Evolutionary conservation across 2,797 vertebrate genomes (phyloP), one percentile per base, ranked within the genome.

Genomic region (Gymnoscopelus braueri): DNA sequence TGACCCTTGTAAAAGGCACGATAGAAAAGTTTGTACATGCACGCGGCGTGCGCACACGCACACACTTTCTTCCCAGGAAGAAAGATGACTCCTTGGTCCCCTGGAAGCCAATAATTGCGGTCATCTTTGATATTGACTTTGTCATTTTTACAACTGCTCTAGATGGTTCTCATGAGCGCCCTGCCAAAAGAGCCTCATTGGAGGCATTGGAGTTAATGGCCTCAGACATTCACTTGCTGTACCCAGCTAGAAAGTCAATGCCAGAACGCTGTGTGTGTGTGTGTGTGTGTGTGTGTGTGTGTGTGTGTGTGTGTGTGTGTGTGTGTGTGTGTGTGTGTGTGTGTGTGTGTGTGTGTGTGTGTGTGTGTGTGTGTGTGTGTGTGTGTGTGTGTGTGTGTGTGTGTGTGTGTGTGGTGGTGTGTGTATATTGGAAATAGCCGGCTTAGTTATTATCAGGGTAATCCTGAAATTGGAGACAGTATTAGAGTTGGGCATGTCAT

Each of bases 401-500:
- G 11, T 29, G 19, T 29, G 15, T 15, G 10, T 39, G 49, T 32
- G 62, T 15, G 14, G 67, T 82, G 75, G 66, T 67, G 82, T 89
- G 83, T 88, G 83, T 86, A 74, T 81, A 81, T 88, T 90, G 88
- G 88, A 90, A 78, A 85, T 83, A 87, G 80, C 80, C 58, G 77
- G 75, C 78, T 79, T 73, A 69, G 81, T 91, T 88, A 92, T 93
- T 90, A 90, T 87, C 86, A 79, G 87, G 82, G 78, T 92, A 92
- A 93, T 92, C 92, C 91, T 85, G 87, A 91, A 93, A 92, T 89
- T 86, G 89, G 88, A 92, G 91, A 90, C 81, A 81, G 86, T 83
- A 90, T 93, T 90, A 91, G 84, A 89, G 74, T 60, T 79, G 83
- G 85, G 84, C 84, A 85, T 89, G 87, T 90, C 90, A 91, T 88